These are phyloP conservation scores for Drosophila carrolli DNA, from an alignment of 1,140 invertebrate species.

Conservation along the genomic window DNA sequence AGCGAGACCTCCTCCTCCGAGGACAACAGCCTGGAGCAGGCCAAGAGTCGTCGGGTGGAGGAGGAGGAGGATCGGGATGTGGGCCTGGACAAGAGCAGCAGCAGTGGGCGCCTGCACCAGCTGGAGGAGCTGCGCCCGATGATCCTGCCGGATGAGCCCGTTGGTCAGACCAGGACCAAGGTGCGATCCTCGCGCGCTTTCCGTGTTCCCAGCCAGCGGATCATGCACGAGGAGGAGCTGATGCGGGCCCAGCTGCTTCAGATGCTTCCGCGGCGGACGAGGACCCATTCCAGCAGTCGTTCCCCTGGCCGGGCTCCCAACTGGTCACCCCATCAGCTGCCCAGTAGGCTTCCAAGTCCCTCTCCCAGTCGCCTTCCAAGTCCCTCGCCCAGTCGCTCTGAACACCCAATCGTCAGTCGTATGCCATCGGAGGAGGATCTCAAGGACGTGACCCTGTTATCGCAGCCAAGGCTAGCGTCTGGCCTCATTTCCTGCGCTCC, in stretches of 20 bases:
- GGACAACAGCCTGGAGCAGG: not conserved
- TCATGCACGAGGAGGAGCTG: constrained; percentile 26
- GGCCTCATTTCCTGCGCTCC: not conserved
- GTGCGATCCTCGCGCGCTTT: constrained; percentile 2
- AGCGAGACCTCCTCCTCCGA: constrained; percentile 55
- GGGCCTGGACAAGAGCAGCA: not conserved
- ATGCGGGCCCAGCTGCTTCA: constrained; percentile 41
- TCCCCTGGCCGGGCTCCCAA: not conserved
- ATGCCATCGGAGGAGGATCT: not conserved
- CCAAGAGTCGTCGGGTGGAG: not conserved
- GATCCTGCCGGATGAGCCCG: no score
- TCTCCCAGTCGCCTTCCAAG: not conserved
- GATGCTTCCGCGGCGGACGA: not conserved
- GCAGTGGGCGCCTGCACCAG: not conserved
- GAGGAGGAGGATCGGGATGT: not conserved
- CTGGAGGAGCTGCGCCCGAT: no score
- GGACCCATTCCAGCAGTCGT: not conserved
- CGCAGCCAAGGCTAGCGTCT: accelerated
- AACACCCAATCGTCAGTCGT: not conserved
- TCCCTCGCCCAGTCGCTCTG: not conserved
- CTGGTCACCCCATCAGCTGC: not conserved
- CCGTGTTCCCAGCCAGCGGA: constrained; percentile 38
- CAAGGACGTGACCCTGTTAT: not conserved
- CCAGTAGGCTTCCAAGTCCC: not conserved
- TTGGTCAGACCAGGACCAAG: not conserved